Base-by-base conservation (phyloP, 2,797 vertebrate species). In the Chloroceryle inda region DNA sequence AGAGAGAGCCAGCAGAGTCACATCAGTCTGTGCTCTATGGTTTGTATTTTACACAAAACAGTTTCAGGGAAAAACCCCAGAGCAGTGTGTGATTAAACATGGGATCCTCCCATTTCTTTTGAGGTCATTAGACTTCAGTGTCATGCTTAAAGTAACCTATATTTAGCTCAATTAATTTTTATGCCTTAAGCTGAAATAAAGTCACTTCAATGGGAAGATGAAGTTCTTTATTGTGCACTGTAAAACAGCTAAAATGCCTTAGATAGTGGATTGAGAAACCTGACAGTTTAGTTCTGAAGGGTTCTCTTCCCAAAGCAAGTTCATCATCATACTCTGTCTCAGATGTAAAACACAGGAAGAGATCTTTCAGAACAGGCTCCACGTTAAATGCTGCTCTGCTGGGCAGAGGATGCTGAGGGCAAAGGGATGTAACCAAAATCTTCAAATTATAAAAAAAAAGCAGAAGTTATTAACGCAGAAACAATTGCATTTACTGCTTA, bases 161-260 rank as follows among this genome's bases (percentile, higher is more conserved):
- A 72, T 85, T 91, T 80, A 83, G 58, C 62, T 85, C 73, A 64
- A 10, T 95, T 83, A 83, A 88, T 64, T 85, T 94, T 92, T 92
- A 62, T 58, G 38, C 26, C 21, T 80, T 56, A 53, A 89, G 64
- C 27, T 40, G 49, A 76, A 85, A 47, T 56, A 21, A 76, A 79
- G 67, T 52, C 4, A 0, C 29, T 91, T 72, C 40, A n/a, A 23
- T 3, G 21, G 66, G 75, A 85, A 49, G 75, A 55, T 29, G 19
- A 73, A 77, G 13, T 33, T 84, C 55, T 74, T 89, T 75, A 47
- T 56, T 19, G 12, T 27, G 53, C 26, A 2, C 42, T 40, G 61
- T 74, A 59, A 85, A 89, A 52, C 5, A 59, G 26, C 26, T 63
- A n/a, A 79, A 93, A 61, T 40, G 17, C 61, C 61, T 63, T 21